Evolutionary conservation across 2,888 invertebrate species (phyloP).

Genomic region (Pachycephus smyrnensis): DNA sequence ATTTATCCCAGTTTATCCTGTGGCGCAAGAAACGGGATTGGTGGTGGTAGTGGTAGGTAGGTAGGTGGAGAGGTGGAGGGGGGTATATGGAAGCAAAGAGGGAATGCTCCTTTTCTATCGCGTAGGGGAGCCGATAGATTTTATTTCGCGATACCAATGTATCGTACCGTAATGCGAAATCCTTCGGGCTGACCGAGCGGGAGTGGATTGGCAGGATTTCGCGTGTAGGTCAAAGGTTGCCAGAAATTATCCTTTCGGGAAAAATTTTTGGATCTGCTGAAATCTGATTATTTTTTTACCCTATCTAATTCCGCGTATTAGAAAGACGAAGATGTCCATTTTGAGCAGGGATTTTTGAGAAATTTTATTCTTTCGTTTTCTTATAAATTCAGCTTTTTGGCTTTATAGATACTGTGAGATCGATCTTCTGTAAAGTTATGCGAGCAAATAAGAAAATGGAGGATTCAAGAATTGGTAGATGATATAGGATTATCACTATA

Average conservation of each 20-base stretch:
- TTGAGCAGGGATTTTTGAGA: neutral
- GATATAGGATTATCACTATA: neutral
- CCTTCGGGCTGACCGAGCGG: slow-evolving; percentile 21
- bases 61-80: slow-evolving; percentile 15
- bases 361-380: neutral
- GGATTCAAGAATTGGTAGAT: slow-evolving; percentile 21
- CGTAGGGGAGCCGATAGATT: slow-evolving; percentile 40
- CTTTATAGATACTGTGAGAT: neutral
- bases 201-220: neutral
- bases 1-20: slow-evolving; percentile 72
- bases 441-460: slow-evolving; percentile 32
- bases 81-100: slow-evolving; percentile 20
- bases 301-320: neutral
- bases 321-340: neutral
- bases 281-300: neutral
- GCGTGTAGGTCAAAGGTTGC: neutral
- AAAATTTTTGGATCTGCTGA: neutral
- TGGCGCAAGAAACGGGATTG: slow-evolving; percentile 34
- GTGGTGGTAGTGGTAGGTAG: slow-evolving; percentile 19
- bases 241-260: neutral
- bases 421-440: neutral
- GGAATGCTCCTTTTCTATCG: slow-evolving; percentile 25
- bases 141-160: slow-evolving; percentile 16
- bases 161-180: slow-evolving; percentile 26
- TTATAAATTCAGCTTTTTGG: neutral